These are phyloP conservation scores for Silurus glanis DNA, from an alignment of 2,113 vertebrate species.

Conservation along the genomic window DNA sequence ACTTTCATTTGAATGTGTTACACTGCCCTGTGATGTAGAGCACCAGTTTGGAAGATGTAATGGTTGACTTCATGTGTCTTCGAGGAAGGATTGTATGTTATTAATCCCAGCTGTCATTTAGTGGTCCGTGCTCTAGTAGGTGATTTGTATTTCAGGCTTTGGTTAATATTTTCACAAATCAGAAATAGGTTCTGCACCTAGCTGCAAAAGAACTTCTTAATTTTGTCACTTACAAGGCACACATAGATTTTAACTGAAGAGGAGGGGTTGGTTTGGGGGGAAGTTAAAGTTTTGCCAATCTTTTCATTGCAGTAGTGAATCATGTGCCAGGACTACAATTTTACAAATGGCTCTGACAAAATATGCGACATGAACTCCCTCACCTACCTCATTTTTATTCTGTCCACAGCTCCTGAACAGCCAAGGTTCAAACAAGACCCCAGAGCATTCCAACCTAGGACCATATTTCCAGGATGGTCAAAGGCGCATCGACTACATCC, in stretches of 20 bases:
- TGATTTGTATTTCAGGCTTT: background rate
- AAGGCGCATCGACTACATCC: conserved; percentile 88
- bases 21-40: background rate
- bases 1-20: background rate
- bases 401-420: conserved; percentile 77
- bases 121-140: background rate
- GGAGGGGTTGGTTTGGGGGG: background rate
- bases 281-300: background rate
- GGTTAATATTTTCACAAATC: background rate
- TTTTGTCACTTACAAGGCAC: background rate
- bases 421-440: conserved; percentile 67
- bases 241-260: background rate
- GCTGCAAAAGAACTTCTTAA: background rate
- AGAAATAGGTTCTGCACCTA: background rate
- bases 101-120: background rate
- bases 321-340: background rate
- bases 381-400: background rate
- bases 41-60: background rate
- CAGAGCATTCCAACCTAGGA: conserved; percentile 68
- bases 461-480: conserved; percentile 86
- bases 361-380: background rate
- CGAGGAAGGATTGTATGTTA: too few species aligned
- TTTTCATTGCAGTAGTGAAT: background rate
- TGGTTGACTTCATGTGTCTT: background rate
- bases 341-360: background rate